Conservation (phyloP, 64 coral and sea anemone species). For the Acropora tenuis region DNA sequence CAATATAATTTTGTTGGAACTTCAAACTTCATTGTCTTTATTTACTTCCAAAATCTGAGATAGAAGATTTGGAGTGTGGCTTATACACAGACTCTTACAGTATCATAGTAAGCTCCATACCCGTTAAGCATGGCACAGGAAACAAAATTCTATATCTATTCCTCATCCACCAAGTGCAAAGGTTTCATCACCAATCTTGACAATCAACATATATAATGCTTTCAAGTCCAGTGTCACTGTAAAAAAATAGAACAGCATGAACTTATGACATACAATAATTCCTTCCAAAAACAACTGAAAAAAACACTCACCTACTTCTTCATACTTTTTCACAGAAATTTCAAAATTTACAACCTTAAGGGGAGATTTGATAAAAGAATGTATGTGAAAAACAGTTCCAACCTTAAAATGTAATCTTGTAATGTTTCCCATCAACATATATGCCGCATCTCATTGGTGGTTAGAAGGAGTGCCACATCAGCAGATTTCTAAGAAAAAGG, state of each 20-base stretch:
- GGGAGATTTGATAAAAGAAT: background rate
- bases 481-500: slow-evolving; percentile 14
- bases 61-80: background rate
- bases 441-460: slow-evolving; percentile 27
- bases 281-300: background rate
- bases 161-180: slow-evolving; percentile 13
- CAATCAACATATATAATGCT: background rate
- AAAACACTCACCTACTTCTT: background rate
- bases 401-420: slow-evolving; percentile 20
- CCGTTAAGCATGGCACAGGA: slow-evolving; percentile 41
- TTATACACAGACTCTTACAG: background rate
- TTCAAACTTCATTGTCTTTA: background rate
- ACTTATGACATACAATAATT: background rate
- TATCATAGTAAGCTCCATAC: background rate
- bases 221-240: background rate
- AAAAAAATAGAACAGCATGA: background rate
- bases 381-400: background rate
- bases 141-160: slow-evolving; percentile 42
- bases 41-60: background rate
- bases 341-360: background rate
- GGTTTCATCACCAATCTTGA: background rate
- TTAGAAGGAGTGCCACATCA: slow-evolving; percentile 25
- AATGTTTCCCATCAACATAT: slow-evolving; percentile 28
- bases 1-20: background rate
- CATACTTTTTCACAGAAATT: too few relatives aligned